Evolutionary conservation across 1,140 invertebrate species (phyloP), one percentile per base, ranked within the genome.

Genomic region (Whitmania pigra): DNA sequence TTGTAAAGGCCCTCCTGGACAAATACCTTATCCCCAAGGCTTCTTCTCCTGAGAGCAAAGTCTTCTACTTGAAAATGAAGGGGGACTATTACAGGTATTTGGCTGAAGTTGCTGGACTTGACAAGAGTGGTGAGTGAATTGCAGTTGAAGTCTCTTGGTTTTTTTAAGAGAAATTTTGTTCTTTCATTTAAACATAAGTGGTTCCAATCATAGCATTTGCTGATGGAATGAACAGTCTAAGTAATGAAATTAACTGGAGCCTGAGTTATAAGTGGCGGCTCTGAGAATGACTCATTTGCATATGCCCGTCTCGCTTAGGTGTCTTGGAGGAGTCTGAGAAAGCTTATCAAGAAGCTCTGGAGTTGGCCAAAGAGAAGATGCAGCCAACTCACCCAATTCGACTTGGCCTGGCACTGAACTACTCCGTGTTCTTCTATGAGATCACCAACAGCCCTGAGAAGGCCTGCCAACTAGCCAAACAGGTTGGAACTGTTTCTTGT

Each of bases 21-120:
- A 94, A 96, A 85, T 92, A 91, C 86, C 87, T 97, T 83, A 95
- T 97, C 83, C 90, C 92, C 80, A 94, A 93, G 86, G 92, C 93
- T 80, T 90, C 90, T 84, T 94, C 92, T 85, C 89, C 93, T 81
- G 95, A 97, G 87, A 94, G 92, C 83, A 94, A 94, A 89, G 94
- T 97, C 82, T 97, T 97, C 85, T 97, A 97, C 87, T 87, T 96
- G 84, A 97, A 97, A 88, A 97, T 97, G 94, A 95, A 97, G 86
- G 94, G 94, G 81, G 94, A 98, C 86, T 98, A 98, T 87, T 96
- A 94, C 86, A 80, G 94, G 87, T 98, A 98, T 88, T 88, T 98
- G 80, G 94, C 95, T 80, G 95, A 98, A 88, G 94, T 98, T 80
- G 92, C 91, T 79, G 92, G 93, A 80, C 91, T 94, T 83, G 91